Percentiles rank a stretch among this genome's conserved stretches.
Conservation (phyloP, 1,140 invertebrate genomes). For the Aphelenchoides fujianensis region DNA sequence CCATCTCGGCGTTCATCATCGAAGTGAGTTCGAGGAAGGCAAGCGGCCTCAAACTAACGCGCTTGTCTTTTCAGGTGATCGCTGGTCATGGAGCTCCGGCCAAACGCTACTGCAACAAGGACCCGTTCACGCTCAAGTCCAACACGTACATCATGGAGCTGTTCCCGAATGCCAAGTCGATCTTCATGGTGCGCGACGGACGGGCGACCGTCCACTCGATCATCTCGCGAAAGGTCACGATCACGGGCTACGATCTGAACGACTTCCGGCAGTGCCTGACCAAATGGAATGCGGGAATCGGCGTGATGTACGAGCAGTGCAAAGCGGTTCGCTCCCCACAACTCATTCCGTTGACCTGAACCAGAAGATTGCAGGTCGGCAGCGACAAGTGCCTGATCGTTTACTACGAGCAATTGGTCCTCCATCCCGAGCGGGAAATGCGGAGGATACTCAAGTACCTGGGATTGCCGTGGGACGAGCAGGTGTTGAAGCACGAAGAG, state of each 20-base stretch:
- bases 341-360: no score
- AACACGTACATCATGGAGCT: slow-evolving; percentile 72
- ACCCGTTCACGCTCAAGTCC: slow-evolving; percentile 93
- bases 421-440: slow-evolving; percentile 87
- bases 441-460: slow-evolving; percentile 83
- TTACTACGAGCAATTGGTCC: slow-evolving; percentile 92
- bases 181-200: slow-evolving; percentile 96
- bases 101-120: slow-evolving; percentile 87
- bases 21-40: slow-evolving; percentile 69
- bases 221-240: slow-evolving; percentile 89
- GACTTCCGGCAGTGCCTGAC: slow-evolving; percentile 86
- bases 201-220: slow-evolving; percentile 95
- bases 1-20: slow-evolving; percentile 90
- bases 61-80: slow-evolving; percentile 69
- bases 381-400: slow-evolving; percentile 78
- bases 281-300: slow-evolving; percentile 93
- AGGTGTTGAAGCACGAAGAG: slow-evolving; percentile 92
- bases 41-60: slow-evolving; percentile 1
- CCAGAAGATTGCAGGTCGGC: slow-evolving; percentile 71
- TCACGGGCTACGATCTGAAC: slow-evolving; percentile 90
- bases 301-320: slow-evolving; percentile 72
- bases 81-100: slow-evolving; percentile 90
- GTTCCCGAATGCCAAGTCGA: slow-evolving; percentile 80
- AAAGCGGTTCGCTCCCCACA: slow-evolving; percentile 18
- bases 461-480: slow-evolving; percentile 88